phyloP scores from a whole-genome alignment of 2,888 invertebrate genomes.

The Heliconius ismenius region DNA sequence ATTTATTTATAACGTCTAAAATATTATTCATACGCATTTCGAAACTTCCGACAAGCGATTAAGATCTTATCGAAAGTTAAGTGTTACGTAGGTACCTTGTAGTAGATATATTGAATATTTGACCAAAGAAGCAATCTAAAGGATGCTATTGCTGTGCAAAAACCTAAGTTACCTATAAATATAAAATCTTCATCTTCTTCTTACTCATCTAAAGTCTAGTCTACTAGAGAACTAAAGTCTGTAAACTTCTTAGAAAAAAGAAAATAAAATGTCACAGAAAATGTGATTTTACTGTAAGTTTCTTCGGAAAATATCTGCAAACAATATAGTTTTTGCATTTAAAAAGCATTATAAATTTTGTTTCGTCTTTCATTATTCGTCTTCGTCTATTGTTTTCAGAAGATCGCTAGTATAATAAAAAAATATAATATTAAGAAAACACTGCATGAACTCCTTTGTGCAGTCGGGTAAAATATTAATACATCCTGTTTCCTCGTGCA shows the following conservation, averaged over 20 bases:
- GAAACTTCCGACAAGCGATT: constrained; percentile 18
- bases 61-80: constrained; percentile 5
- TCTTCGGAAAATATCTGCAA: not conserved
- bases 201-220: too few relatives aligned
- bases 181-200: too few relatives aligned
- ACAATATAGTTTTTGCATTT: too few relatives aligned
- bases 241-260: too few relatives aligned
- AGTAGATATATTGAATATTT: not conserved
- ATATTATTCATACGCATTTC: constrained; percentile 12
- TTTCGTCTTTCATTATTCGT: too few relatives aligned
- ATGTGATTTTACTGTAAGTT: not conserved
- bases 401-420: too few relatives aligned
- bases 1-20: constrained; percentile 17
- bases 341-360: too few relatives aligned
- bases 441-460: too few relatives aligned
- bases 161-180: not conserved
- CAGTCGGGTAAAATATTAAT: not conserved
- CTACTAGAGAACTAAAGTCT: too few relatives aligned
- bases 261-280: too few relatives aligned
- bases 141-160: not conserved
- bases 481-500: not conserved
- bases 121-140: not conserved
- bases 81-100: not conserved
- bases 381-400: too few relatives aligned
- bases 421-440: too few relatives aligned